phyloP scores from a whole-genome alignment of 2,888 invertebrate genomes.

The Merodon equestris region DNA sequence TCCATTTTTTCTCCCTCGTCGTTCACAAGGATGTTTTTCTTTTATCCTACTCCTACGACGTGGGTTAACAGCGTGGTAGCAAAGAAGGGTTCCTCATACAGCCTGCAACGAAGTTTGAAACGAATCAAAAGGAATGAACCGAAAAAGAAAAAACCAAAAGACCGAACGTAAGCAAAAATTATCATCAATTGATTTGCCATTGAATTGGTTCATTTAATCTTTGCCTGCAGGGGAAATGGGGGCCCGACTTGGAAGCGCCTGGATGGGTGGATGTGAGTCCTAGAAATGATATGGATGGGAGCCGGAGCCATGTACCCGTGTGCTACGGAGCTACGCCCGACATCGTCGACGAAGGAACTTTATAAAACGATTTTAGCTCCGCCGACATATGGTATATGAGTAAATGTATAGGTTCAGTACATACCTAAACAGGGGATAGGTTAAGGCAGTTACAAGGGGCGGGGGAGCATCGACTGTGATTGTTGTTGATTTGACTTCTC shows the following conservation, averaged over 20 bases:
- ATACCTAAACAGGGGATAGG: constrained; percentile 6
- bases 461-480: constrained; percentile 48
- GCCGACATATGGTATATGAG: not conserved
- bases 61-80: constrained; percentile 1
- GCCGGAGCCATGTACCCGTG: too few species aligned
- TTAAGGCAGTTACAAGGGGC: constrained; percentile 45
- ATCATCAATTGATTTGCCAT: constrained; percentile 69
- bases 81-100: constrained; percentile 23
- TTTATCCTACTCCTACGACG: too few species aligned
- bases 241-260: too few species aligned
- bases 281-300: too few species aligned
- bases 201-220: constrained; percentile 69
- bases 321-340: too few species aligned
- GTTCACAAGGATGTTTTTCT: not conserved
- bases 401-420: too few species aligned
- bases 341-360: too few species aligned
- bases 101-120: constrained; percentile 32
- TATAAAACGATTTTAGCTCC: too few species aligned
- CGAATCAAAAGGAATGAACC: constrained; percentile 15
- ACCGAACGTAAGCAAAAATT: constrained; percentile 66
- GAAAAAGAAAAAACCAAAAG: not conserved
- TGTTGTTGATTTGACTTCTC: constrained; percentile 68
- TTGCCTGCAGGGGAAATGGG: constrained; percentile 39
- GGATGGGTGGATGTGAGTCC: too few species aligned
- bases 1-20: constrained; percentile 17